These are phyloP conservation scores for Scaptomyza graminum DNA, from an alignment of 1,140 invertebrate genomes.

Conservation along the genomic window DNA sequence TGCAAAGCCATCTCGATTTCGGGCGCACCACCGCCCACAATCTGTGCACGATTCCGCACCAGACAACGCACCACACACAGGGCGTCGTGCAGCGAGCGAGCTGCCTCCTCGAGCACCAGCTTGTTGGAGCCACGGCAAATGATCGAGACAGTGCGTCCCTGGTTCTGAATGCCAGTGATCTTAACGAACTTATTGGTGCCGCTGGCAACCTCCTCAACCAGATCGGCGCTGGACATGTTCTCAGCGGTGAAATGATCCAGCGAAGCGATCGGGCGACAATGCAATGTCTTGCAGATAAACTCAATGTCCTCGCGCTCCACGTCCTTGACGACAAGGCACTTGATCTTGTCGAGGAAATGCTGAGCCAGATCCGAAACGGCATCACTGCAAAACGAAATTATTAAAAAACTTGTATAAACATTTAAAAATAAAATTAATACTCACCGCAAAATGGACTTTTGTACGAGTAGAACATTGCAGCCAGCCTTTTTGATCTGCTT, in stretches of 20 bases:
- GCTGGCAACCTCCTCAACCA: slow-evolving; percentile 97
- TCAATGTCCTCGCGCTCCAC: slow-evolving; percentile 99
- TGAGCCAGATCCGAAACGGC: slow-evolving; percentile 98
- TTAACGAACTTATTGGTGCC: slow-evolving; percentile 97
- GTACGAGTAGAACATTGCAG: slow-evolving; percentile 98
- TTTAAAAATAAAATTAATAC: too few relatives aligned
- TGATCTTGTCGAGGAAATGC: slow-evolving; percentile 99
- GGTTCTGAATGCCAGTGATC: slow-evolving; percentile 95
- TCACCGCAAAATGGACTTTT: slow-evolving; percentile 97
- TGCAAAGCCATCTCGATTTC: slow-evolving; percentile 97
- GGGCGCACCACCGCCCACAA: slow-evolving; percentile 98
- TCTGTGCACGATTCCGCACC: slow-evolving; percentile 95
- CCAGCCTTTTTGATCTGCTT: slow-evolving; percentile 99
- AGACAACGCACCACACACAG: slow-evolving; percentile 98
- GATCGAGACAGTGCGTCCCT: slow-evolving; percentile 96
- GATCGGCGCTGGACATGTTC: slow-evolving; percentile 94
- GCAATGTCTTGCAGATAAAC: slow-evolving; percentile 97
- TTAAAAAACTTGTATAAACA: not conserved
- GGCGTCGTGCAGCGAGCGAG: slow-evolving; percentile 98
- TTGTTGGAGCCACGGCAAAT: slow-evolving; percentile 98
- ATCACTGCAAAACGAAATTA: slow-evolving; percentile 85
- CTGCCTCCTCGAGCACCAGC: slow-evolving; percentile 97
- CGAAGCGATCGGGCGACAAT: slow-evolving; percentile 98
- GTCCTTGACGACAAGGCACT: slow-evolving; percentile 99
- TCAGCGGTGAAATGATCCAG: slow-evolving; percentile 98